Base-by-base conservation (phyloP, 2,888 invertebrate genomes). In the Hipparchia semele region DNA sequence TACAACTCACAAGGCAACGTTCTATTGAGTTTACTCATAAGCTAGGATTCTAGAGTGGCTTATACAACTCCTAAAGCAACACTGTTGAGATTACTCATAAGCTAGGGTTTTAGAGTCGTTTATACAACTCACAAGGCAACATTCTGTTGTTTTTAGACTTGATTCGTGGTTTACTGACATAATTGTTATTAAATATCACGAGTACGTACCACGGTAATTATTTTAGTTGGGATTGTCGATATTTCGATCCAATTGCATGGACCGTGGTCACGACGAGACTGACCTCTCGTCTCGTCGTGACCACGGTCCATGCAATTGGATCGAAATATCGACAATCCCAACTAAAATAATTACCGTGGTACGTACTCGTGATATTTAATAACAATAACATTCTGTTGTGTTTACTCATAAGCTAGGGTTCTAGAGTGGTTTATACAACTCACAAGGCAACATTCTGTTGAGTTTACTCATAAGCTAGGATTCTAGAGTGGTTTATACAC, bases 371-470 rank as follows among this genome's bases (percentile, higher is more conserved):
- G n/a, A n/a, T n/a, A n/a, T n/a, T n/a, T n/a, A n/a, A n/a, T n/a
- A n/a, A n/a, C n/a, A n/a, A n/a, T n/a, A 39, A 2, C 39, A 39
- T 39, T 39, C 39, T 39, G 2, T 39, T 39, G 39, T 2, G 39
- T n/a, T n/a, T 86, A 6, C 81, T 89, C 13, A 61, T 8, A 4
- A 53, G 13, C 39, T 1, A 12, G 12, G 6, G 45, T 46, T 46
- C 45, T n/a, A n/a, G n/a, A n/a, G n/a, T n/a, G n/a, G 77, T 70
- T 56, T 56, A 23, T 58, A 58, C 8, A 23, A 58, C 23, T 89
- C 66, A 73, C 90, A 0, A 79, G 80, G 10, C 86, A 91, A 9
- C 88, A 83, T 54, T 68, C 58, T 39, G 76, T 77, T 78, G 4
- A 72, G 76, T 69, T 54, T 54, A 54, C 54, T 54, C 10, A 64